Evolutionary conservation across 2,888 invertebrate genomes (phyloP).

Genomic region (Heteromurus nitidus): DNA sequence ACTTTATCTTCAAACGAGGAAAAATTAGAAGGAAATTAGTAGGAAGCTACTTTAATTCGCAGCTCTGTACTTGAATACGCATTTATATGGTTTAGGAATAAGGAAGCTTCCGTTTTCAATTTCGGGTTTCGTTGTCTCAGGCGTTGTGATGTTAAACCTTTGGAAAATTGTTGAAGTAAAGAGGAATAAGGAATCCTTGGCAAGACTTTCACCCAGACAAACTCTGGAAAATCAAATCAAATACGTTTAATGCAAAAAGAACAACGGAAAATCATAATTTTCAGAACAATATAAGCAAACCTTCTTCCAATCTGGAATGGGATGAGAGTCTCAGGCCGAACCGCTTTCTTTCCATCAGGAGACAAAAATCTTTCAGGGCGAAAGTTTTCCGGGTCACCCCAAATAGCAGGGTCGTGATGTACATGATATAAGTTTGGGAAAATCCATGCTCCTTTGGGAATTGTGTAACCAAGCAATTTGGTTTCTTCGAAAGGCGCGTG

Average conservation of each 20-base stretch:
- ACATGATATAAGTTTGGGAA: constrained; percentile 22
- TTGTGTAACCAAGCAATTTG: constrained; percentile 3
- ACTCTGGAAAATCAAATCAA: background rate
- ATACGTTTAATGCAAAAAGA: background rate
- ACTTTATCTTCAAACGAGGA: too few species aligned
- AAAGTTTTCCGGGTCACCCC: constrained; percentile 42
- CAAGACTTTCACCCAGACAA: constrained; percentile 24
- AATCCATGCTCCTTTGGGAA: constrained; percentile 38
- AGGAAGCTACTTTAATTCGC: too few species aligned
- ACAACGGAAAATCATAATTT: background rate
- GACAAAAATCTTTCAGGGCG: constrained; percentile 8
- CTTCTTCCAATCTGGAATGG: constrained; percentile 21
- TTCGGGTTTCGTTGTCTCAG: constrained; percentile 4
- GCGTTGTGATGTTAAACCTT: background rate
- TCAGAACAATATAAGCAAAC: background rate
- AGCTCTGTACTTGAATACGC: too few species aligned
- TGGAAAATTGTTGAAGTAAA: constrained; percentile 23
- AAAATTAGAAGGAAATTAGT: too few species aligned
- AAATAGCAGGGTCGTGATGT: background rate
- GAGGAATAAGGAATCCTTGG: constrained; percentile 25
- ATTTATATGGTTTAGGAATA: constrained; percentile 11
- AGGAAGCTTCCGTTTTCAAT: constrained; percentile 3
- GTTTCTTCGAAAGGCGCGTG: background rate
- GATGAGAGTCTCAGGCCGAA: background rate
- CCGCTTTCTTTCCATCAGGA: constrained; percentile 30